phyloP scores from a whole-genome alignment of 2,888 invertebrate species.

The Leistus spinibarbis region DNA sequence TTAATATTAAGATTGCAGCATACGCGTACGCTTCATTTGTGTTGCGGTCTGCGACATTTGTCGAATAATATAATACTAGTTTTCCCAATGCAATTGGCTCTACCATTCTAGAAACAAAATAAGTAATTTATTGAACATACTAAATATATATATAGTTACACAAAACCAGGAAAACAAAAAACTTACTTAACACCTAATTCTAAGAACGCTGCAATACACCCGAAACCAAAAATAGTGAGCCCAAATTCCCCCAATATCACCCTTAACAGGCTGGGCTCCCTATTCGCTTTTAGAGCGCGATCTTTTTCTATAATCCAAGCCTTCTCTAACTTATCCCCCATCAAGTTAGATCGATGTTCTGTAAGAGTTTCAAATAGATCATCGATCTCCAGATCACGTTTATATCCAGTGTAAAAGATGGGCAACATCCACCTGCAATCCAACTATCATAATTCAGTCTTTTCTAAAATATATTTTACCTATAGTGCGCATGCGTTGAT shows the following conservation, averaged over 20 bases:
- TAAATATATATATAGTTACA: too few relatives aligned
- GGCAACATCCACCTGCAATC: constrained; percentile 71
- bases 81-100: constrained; percentile 31
- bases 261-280: constrained; percentile 56
- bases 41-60: not conserved
- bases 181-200: constrained; percentile 34
- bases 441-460: not conserved
- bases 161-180: too few relatives aligned
- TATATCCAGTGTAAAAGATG: constrained; percentile 71
- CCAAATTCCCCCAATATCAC: constrained; percentile 51
- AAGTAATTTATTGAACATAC: too few relatives aligned
- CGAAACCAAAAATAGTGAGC: constrained; percentile 1
- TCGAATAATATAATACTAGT: constrained; percentile 29
- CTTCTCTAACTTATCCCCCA: constrained; percentile 71
- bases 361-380: constrained; percentile 72
- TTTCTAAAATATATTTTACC: too few relatives aligned
- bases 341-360: constrained; percentile 68
- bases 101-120: constrained; percentile 27
- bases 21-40: constrained; percentile 71
- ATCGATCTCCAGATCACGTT: constrained; percentile 67
- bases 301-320: constrained; percentile 62
- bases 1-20: constrained; percentile 65
- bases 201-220: constrained; percentile 16
- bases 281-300: constrained; percentile 62
- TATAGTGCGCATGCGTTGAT: too few relatives aligned